Evolutionary conservation across 37 sponge, comb jelly and placozoan genomes (phyloP).

Genomic region (Lycopodina hypogea): DNA sequence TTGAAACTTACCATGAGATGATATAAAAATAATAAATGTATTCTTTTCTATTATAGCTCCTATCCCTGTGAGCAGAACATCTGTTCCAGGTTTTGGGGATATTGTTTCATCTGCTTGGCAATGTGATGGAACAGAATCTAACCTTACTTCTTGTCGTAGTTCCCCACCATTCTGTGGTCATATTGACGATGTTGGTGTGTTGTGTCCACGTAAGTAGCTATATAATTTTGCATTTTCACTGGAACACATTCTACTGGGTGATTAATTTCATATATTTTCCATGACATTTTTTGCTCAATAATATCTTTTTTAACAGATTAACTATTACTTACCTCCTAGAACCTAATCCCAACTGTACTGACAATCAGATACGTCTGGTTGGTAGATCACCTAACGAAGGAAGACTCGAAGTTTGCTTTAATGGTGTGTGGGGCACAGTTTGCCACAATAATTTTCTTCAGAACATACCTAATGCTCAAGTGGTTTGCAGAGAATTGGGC

Average conservation of each 20-base stretch:
- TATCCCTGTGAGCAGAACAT: slow-evolving; percentile 10
- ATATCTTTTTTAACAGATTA: no score
- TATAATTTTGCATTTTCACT: no score
- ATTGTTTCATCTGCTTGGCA: slow-evolving; percentile 2
- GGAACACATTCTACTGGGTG: no score
- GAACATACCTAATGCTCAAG: slow-evolving; percentile 11
- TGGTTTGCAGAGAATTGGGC: slow-evolving; percentile 29
- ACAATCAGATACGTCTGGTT: slow-evolving; percentile 3
- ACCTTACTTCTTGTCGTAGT: slow-evolving; percentile 9
- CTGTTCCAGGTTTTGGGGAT: slow-evolving; percentile 27
- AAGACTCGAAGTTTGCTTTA: slow-evolving; percentile 38
- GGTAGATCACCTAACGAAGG: slow-evolving; percentile 16
- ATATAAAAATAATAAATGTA: no score
- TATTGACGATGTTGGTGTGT: slow-evolving; percentile 28
- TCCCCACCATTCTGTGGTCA: slow-evolving; percentile 9
- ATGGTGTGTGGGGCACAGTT: slow-evolving; percentile 46
- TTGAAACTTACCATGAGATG: neutral
- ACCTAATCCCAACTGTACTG: slow-evolving; percentile 19
- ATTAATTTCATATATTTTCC: no score
- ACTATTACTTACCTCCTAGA: neutral
- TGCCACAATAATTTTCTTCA: slow-evolving; percentile 41
- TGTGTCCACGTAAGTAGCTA: slow-evolving; percentile 39
- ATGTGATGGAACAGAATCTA: slow-evolving; percentile 28
- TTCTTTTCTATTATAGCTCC: no score
- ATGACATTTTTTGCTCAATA: no score